phyloP scores from a whole-genome alignment of 2,888 invertebrate genomes.

The Drosophila setosimentum region DNA sequence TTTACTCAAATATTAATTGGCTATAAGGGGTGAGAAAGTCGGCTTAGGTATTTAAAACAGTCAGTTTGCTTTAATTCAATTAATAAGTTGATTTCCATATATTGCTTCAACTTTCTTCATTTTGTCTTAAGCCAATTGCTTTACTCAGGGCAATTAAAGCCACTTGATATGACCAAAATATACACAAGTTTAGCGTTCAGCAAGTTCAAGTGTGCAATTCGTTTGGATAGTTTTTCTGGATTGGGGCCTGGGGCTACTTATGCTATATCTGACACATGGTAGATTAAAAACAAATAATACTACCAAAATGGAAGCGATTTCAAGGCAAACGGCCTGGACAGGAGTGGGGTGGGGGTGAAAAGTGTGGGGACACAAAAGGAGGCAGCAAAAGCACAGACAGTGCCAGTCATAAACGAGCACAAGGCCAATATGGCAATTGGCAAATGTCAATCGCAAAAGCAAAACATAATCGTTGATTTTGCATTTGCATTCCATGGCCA shows the following conservation, averaged over 20 bases:
- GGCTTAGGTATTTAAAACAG: neutral
- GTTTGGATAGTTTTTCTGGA: conserved; percentile 1
- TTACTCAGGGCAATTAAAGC: neutral
- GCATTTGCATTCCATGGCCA: conserved; percentile 56
- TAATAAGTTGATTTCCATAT: too few species aligned
- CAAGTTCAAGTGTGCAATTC: conserved; percentile 30
- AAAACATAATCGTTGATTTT: conserved; percentile 35
- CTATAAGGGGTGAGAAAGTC: neutral
- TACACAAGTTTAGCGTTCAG: neutral
- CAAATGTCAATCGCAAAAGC: conserved; percentile 24
- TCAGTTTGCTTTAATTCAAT: neutral
- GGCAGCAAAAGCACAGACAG: conserved; percentile 3
- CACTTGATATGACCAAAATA: neutral
- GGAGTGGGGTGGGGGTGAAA: neutral
- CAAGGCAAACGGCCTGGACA: conserved; percentile 41
- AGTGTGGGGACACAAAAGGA: neutral
- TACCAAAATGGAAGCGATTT: conserved; percentile 35
- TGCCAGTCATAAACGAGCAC: conserved; percentile 60
- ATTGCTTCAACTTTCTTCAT: neutral
- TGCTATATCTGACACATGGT: conserved; percentile 48
- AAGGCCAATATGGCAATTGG: conserved; percentile 51
- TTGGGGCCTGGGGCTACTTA: conserved; percentile 16
- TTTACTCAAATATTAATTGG: conserved; percentile 14
- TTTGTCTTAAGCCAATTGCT: neutral
- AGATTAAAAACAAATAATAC: conserved; percentile 74